Base-by-base conservation (phyloP, 1,140 invertebrate species). In the Euwallacea similis region DNA sequence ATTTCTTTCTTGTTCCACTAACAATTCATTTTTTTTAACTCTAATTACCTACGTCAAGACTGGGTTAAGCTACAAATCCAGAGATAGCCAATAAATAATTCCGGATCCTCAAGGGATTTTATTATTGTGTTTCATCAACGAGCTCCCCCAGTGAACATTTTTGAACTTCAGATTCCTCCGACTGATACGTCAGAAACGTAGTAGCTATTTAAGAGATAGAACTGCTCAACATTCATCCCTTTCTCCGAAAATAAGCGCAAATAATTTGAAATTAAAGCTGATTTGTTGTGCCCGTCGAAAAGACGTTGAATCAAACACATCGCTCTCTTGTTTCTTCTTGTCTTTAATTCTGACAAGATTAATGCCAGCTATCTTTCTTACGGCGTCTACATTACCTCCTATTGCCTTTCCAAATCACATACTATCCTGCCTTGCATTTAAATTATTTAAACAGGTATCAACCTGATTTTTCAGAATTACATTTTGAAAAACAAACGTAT, bases 371-470 rank as follows among this genome's bases (percentile, higher is more conserved):
- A 73, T 73, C 71, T 73, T 73, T 75, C 69, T 71, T 59, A 67
- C 64, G 55, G 62, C 59, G 66, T 73, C 74, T 69, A 73, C 68
- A 73, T 73, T 66, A 75, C 74, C 59, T 68, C 55, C 63, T 71
- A 65, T 64, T 70, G 59, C 64, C 66, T 69, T 73, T 66, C 42
- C 68, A 53, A 74, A 69, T 72, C 73, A 71, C 69, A 72, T 60
- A 62, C 58, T 64, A 68, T 61, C 44, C 74, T 75, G 68, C 69
- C 73, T 73, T 73, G 71, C 71, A 73, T 75, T 75, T 73, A 71
- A 68, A 73, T 69, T 73, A 71, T 75, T 73, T 75, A 75, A 73
- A 72, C 58, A 72, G 67, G 60, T 62, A 72, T 75, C 71, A 73
- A 74, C 72, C 21, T 33, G 1, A 33, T 33, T 33, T 33, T 33